These are phyloP conservation scores for Myiozetetes cayanensis DNA, from an alignment of 2,113 vertebrate genomes.

Conservation along the genomic window DNA sequence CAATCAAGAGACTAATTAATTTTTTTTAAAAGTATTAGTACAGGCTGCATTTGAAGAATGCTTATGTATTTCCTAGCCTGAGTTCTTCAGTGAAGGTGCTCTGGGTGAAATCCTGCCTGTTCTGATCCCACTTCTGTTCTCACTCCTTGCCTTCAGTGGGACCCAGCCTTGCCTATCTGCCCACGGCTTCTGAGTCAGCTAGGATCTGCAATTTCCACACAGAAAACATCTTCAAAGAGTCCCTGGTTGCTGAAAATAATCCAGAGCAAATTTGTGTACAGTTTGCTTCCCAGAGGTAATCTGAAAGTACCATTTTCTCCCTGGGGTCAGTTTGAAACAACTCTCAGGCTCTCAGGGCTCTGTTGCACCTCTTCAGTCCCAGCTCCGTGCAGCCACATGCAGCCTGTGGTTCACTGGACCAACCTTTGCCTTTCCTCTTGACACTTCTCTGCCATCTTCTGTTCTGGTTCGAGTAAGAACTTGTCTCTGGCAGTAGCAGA, in stretches of 20 bases:
- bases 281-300: background rate
- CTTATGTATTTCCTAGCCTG: background rate
- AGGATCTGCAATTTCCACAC: background rate
- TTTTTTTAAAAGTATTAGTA: background rate
- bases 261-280: background rate
- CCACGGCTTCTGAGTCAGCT: background rate
- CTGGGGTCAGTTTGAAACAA: background rate
- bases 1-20: background rate
- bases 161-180: background rate
- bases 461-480: background rate
- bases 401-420: background rate
- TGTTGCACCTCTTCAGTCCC: background rate
- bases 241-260: background rate
- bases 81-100: background rate
- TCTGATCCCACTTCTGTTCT: background rate
- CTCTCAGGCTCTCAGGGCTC: background rate
- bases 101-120: background rate
- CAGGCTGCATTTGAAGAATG: background rate
- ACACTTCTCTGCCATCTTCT: background rate
- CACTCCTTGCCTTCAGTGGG: background rate
- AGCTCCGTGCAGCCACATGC: background rate
- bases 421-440: background rate
- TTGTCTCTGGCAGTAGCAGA: background rate
- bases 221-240: background rate
- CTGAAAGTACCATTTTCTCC: background rate